Percentiles rank a stretch among this genome's conserved stretches.
phyloP scores from a whole-genome alignment of 2,797 vertebrate genomes.

The Thripadectes ignobilis region DNA sequence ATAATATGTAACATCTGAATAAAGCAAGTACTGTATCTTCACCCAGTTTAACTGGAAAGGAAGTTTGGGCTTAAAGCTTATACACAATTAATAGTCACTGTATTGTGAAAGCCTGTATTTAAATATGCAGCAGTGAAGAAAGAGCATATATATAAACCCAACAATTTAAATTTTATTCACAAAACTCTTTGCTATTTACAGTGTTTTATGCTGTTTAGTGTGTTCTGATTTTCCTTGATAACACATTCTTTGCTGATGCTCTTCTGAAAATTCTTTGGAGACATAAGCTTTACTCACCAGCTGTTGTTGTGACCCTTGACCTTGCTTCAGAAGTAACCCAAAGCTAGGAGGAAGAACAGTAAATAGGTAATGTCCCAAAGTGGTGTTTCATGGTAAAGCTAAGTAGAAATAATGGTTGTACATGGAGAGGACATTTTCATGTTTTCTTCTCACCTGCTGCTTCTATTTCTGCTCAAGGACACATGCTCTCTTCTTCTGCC shows the following conservation, averaged over 20 bases:
- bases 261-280: not conserved
- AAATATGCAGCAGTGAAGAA: not conserved
- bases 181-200: not conserved
- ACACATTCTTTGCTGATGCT: not conserved
- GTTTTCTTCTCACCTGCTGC: not conserved
- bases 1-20: rapidly evolving
- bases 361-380: not conserved
- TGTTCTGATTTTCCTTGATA: not conserved
- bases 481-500: not conserved
- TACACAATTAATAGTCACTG: not conserved
- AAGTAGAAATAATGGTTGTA: not conserved
- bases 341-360: not conserved
- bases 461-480: not conserved
- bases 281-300: not conserved
- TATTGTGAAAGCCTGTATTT: not conserved
- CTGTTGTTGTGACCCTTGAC: not conserved
- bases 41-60: not conserved
- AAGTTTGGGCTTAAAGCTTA: not conserved
- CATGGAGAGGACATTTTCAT: not conserved
- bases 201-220: not conserved
- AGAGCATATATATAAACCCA: not conserved
- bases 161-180: not conserved
- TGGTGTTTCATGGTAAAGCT: not conserved
- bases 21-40: not conserved
- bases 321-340: not conserved